Conservation (phyloP, 2,888 invertebrate species). For the Philaethria dido region DNA sequence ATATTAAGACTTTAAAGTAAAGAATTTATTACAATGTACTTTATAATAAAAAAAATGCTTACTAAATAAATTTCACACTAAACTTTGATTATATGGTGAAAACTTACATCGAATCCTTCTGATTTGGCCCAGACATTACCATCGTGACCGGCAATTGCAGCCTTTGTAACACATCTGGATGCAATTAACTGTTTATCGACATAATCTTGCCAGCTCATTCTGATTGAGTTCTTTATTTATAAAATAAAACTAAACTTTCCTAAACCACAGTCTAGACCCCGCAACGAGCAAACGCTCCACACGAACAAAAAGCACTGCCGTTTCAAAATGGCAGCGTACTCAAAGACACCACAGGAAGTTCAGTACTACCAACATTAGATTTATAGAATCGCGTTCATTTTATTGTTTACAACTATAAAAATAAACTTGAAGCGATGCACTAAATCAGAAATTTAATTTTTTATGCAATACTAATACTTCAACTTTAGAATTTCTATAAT, state of each 20-base stretch:
- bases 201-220: constrained; percentile 99
- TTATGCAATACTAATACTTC: too few relatives aligned
- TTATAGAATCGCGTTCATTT: constrained; percentile 44
- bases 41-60: constrained; percentile 26
- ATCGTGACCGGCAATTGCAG: constrained; percentile 97
- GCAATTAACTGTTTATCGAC: constrained; percentile 98
- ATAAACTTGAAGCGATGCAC: too few relatives aligned
- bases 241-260: constrained; percentile 82
- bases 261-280: constrained; percentile 77
- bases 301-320: constrained; percentile 84
- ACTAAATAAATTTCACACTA: constrained; percentile 62
- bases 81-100: constrained; percentile 50
- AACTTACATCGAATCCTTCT: constrained; percentile 96
- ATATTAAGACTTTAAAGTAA: constrained; percentile 47
- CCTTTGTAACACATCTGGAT: constrained; percentile 97
- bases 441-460: too few relatives aligned
- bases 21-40: constrained; percentile 45
- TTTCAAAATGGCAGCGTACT: constrained; percentile 80
- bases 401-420: too few relatives aligned
- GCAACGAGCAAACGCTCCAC: constrained; percentile 83
- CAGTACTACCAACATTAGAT: constrained; percentile 55
- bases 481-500: too few relatives aligned
- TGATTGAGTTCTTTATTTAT: constrained; percentile 81
- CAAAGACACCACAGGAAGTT: constrained; percentile 75
- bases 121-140: constrained; percentile 98